Evolutionary conservation across 2,797 vertebrate genomes (phyloP), one percentile per base, ranked within the genome.

Genomic region (Gambusia yucatana): DNA sequence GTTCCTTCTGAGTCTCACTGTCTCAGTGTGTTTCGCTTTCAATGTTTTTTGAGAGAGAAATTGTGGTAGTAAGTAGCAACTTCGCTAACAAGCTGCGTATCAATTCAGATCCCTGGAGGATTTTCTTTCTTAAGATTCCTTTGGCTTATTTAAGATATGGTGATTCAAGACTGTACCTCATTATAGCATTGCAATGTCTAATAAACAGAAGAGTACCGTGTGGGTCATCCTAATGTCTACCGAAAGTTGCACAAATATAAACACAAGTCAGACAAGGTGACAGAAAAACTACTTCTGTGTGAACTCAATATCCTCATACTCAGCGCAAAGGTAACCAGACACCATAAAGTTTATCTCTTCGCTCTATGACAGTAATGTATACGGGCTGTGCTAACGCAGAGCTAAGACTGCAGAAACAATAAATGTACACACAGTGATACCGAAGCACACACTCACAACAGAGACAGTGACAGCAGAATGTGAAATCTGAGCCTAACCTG

Each of bases 391-490:
- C 46, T 80, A 75, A 77, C 74, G 77, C 76, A n/a, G 28, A 74
- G 80, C 82, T 88, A 87, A 41, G 39, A 85, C 85, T 89, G 77
- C 79, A 86, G 81, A 84, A 82, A 65, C 17, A 46, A 55, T 8
- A 48, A 83, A 88, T 74, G 76, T 86, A 89, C 89, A 90, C 87
- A 88, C 84, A 89, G 83, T 84, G 83, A 89, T 87, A 86, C 59
- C 81, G 85, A 88, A 82, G 82, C 70, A 76, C 43, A 82, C 47
- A 11, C 48, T 52, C 76, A 25, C 55, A 47, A 72, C 33, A 75
- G 78, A 88, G 65, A 14, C 10, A 59, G 69, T 88, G 65, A 14
- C 25, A 73, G 69, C 72, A 72, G 59, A 69, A 67, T 48, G 39
- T 75, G 75, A 87, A 89, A 90, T 75, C 41, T 50, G 81, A 87